Percentiles rank a stretch among this genome's conserved stretches.
Evolutionary conservation across 2,113 vertebrate species (phyloP).

Genomic region (Anser brachyrhynchus): DNA sequence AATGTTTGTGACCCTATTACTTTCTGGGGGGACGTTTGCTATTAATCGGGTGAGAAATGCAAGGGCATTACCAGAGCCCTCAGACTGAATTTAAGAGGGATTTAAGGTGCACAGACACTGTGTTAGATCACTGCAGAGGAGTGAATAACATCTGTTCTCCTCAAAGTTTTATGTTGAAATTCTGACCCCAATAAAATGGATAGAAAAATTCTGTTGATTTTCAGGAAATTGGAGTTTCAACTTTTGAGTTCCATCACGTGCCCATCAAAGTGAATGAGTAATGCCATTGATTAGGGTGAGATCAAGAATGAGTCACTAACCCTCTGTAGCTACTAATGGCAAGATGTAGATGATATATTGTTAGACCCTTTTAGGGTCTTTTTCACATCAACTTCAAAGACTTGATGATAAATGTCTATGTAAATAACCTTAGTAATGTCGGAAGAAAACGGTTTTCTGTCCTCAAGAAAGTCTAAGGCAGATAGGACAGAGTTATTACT

Average conservation of each 20-base stretch:
- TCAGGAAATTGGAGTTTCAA: background rate
- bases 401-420: background rate
- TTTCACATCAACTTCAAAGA: constrained; percentile 21
- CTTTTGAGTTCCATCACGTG: background rate
- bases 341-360: constrained; percentile 8
- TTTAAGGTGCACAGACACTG: background rate
- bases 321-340: background rate
- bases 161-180: background rate
- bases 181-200: background rate
- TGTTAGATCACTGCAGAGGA: background rate
- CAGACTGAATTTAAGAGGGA: background rate
- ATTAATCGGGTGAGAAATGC: background rate
- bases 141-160: background rate
- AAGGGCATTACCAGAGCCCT: background rate
- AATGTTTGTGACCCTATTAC: background rate
- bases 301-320: constrained; percentile 8
- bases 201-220: background rate
- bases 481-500: background rate
- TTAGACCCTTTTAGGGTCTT: background rate
- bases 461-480: background rate
- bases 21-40: background rate
- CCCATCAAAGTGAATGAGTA: constrained; percentile 13
- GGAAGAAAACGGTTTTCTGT: background rate
- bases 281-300: background rate
- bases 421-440: constrained; percentile 13